phyloP scores from a whole-genome alignment of 2,888 invertebrate species.

The Rhagium mordax region DNA sequence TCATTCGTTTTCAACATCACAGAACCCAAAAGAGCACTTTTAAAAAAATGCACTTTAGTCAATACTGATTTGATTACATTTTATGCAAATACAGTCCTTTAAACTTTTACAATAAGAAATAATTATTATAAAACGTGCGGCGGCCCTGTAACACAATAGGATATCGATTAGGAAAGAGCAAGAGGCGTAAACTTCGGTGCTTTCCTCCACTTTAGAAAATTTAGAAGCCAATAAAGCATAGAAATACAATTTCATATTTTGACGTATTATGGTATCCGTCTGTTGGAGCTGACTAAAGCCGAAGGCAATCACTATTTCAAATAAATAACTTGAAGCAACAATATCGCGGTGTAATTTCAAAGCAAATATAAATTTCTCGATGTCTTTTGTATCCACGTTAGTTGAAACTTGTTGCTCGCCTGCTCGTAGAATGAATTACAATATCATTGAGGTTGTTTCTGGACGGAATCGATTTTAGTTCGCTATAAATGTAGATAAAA shows the following conservation, averaged over 20 bases:
- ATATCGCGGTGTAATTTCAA: constrained; percentile 6
- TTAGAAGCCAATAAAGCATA: constrained; percentile 21
- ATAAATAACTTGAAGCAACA: constrained; percentile 8
- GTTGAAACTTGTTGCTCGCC: constrained; percentile 22
- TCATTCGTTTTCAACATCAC: no score
- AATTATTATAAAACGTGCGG: no score
- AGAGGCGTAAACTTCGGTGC: neutral
- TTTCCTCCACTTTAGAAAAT: neutral
- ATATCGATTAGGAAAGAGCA: neutral
- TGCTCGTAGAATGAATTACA: neutral
- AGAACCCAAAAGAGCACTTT: no score
- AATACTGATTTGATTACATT: no score
- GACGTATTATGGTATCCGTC: constrained; percentile 10
- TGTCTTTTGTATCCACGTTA: constrained; percentile 15
- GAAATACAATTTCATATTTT: constrained; percentile 15
- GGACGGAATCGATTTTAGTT: neutral
- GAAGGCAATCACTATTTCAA: constrained; percentile 17
- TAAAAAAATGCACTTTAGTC: no score
- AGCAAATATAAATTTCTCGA: constrained; percentile 8
- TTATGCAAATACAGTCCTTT: no score
- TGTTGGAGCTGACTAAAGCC: constrained; percentile 9
- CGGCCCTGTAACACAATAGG: no score
- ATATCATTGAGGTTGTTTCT: constrained; percentile 1
- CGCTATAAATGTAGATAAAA: neutral
- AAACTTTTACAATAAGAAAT: no score